Base-by-base conservation (phyloP, 2,888 invertebrate genomes). In the Beris morrisii region DNA sequence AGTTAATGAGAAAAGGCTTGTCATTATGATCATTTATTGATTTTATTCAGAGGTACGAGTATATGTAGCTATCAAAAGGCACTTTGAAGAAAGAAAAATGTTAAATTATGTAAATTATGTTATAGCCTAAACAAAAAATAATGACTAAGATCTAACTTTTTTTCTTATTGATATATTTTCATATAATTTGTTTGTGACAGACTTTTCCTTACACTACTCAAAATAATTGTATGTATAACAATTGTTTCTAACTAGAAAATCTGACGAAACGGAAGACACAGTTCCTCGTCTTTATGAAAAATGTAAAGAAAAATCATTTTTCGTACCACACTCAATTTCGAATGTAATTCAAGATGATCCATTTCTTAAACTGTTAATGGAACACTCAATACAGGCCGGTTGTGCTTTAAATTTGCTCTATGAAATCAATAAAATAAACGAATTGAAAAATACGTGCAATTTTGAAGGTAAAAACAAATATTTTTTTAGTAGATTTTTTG, bases 381-480 rank as follows among this genome's bases (percentile, higher is more conserved):
- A 73, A 4, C 77, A 79, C 67, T 76, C 78, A 0, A 46, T 77
- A 45, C 75, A 79, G 59, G 76, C 78, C 0, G 78, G 77, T 1
- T 77, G 75, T 55, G 76, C 79, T 1, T 73, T 80, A 3, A 76
- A 76, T 65, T 68, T 81, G 30, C 67, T 81, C 31, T 74, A 73
- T 46, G 74, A 75, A 67, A 75, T 79, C 0, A 75, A 78, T 70
- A 73, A 76, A 53, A 73, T 79, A 43, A 73, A 74, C 7, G 76
- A 79, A 38, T 70, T 81, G 68, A 71, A 75, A 31, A 71, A 71
- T 43, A 71, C 71, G 3, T 71, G 71, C 12, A 72, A 73, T 13
- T 73, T 75, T 50, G 69, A 75, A 56, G 70, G 71, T 31, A 61
- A 54, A 43, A 22, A 22, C n/a, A 52, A 22, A 6, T 22, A 28